Conservation (phyloP, 2,113 vertebrate species). For the Ceratotherium simum region DNA sequence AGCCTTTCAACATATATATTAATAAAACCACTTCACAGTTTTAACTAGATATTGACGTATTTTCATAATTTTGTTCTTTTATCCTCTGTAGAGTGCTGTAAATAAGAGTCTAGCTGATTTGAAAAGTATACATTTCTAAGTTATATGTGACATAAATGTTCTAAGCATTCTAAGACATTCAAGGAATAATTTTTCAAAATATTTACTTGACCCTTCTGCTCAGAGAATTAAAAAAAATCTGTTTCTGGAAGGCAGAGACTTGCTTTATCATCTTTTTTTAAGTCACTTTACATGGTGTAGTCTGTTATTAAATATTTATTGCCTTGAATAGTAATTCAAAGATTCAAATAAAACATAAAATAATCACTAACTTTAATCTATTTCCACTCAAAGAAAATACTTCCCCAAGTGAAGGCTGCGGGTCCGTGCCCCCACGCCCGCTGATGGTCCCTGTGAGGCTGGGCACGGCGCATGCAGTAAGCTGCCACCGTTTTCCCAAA, state of each 20-base stretch:
- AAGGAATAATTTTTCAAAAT: neutral
- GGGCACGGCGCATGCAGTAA: neutral
- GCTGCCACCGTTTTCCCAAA: neutral
- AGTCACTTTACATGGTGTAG: neutral
- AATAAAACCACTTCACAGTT: neutral
- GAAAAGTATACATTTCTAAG: neutral
- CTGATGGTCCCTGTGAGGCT: neutral
- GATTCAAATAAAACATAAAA: neutral
- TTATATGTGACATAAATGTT: neutral
- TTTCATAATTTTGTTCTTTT: neutral
- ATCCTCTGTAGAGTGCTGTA: neutral
- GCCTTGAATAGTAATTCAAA: neutral
- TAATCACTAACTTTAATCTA: neutral
- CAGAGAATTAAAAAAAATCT: neutral
- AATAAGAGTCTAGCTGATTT: neutral
- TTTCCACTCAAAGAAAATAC: neutral
- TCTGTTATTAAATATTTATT: neutral
- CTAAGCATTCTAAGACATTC: neutral
- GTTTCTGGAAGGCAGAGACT: neutral
- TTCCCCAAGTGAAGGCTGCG: neutral
- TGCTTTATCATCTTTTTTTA: neutral
- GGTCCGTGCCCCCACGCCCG: neutral
- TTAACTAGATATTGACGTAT: neutral
- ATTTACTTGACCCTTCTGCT: neutral
- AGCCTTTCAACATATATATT: neutral